Conservation (phyloP, 2,888 invertebrate species). For the Acanthosepion lycidas region DNA sequence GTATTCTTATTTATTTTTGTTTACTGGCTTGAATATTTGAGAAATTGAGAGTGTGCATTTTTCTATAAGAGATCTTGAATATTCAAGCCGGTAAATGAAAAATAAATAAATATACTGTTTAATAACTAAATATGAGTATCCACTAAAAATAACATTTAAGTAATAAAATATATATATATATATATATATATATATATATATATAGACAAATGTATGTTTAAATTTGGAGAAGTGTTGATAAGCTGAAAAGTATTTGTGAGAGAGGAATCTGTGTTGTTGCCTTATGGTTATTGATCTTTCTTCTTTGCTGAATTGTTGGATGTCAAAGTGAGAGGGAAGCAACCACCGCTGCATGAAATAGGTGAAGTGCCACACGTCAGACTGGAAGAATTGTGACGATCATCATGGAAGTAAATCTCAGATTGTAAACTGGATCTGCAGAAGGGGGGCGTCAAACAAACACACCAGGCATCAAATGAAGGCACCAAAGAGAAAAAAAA, state of each 20-base stretch:
- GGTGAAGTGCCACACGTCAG: constrained; percentile 36
- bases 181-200: not conserved
- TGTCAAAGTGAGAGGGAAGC: constrained; percentile 37
- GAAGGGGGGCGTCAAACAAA: no score
- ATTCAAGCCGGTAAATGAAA: no score
- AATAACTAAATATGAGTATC: no score
- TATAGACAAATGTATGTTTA: not conserved
- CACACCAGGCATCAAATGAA: no score
- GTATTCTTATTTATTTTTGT: no score
- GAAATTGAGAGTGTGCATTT: no score
- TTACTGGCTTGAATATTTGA: no score
- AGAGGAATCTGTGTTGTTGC: not conserved
- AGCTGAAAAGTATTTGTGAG: not conserved
- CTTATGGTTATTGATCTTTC: constrained; percentile 35
- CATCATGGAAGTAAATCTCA: constrained; percentile 45
- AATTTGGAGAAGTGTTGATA: not conserved
- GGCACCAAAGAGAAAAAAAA: no score
- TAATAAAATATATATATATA: no score
- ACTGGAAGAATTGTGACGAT: constrained; percentile 3
- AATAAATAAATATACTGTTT: no score
- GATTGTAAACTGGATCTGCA: constrained; percentile 41
- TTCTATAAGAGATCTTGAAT: no score
- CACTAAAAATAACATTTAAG: no score
- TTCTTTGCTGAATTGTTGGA: constrained; percentile 25
- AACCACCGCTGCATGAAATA: constrained; percentile 14